Evolutionary conservation across 2,113 vertebrate genomes (phyloP), one percentile per base, ranked within the genome.

Genomic region (Crotalus horridus): DNA sequence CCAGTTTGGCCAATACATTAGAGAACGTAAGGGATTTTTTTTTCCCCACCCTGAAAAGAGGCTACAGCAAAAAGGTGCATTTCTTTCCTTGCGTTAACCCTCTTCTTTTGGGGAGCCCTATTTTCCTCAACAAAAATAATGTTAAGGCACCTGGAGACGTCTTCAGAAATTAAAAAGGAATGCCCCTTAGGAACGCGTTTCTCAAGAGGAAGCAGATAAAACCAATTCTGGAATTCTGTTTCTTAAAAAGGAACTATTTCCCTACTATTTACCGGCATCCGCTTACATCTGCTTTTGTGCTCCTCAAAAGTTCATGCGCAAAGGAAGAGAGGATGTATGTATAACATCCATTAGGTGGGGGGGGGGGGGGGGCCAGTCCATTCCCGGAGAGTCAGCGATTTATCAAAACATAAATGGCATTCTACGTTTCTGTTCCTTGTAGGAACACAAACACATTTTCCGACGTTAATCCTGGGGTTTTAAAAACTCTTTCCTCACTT

Each of bases 381-480:
- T 89, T 94, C 90, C 55, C 11, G 89, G 94, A 95, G 93, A 94
- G 93, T 95, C 93, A 89, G 20, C 69, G 3, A 61, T 61, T 93
- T 94, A 89, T 43, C 90, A 89, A 93, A 92, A 48, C 1, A 95
- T 89, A 91, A 93, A 94, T 96, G 88, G 95, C 87, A 94, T 93
- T 91, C 93, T 54, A 5, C 15, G 10, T 90, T 92, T 93, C 93
- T 81, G n/a, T 21, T 91, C 64, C 92, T 91, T 46, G 24, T 86
- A 93, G 4, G 87, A 5, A 39, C 1, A n/a, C n/a, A 39, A 10
- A 59, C 3, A 53, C 89, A 85, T 33, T 46, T 24, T 93, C 91
- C 6, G 54, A 81, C 64, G 87, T 26, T 95, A 99, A 96, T 99
- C 99, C 86, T 98, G 98, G 89, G 99, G 99, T 93, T 99, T 99